These are phyloP conservation scores for Urocyon cinereoargenteus DNA, from an alignment of 2,797 vertebrate species.

Conservation along the genomic window DNA sequence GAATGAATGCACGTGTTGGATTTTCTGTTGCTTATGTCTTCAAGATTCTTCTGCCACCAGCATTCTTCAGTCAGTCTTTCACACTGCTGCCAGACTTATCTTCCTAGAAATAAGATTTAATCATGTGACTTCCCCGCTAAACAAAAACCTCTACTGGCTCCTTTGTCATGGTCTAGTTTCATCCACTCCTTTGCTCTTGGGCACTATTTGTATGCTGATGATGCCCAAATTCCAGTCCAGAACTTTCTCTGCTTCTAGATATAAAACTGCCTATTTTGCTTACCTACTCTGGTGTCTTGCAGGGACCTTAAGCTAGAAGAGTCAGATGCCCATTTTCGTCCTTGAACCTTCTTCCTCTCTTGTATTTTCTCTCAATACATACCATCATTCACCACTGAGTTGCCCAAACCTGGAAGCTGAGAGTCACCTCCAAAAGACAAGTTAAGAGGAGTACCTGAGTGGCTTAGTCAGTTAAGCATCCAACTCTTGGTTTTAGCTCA, in stretches of 20 bases:
- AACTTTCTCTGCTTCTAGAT: neutral
- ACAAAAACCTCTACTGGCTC: neutral
- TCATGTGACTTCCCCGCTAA: neutral
- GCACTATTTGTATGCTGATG: neutral
- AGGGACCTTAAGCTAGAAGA: neutral
- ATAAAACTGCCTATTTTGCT: neutral
- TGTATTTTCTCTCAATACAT: conserved; percentile 7
- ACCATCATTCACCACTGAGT: neutral
- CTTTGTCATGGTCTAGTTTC: neutral
- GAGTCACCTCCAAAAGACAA: neutral
- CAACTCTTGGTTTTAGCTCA: neutral
- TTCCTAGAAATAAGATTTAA: neutral
- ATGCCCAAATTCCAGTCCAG: neutral
- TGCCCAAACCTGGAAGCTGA: neutral
- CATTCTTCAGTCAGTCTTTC: neutral
- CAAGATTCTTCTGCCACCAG: neutral
- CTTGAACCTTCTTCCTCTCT: neutral
- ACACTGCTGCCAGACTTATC: neutral
- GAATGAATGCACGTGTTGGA: neutral
- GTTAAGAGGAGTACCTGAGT: neutral
- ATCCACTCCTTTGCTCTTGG: neutral
- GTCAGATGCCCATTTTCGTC: neutral
- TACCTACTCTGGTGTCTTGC: neutral
- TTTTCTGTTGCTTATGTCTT: neutral
- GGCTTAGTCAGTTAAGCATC: neutral